Conservation (phyloP, 1,140 invertebrate species). For the Dinothrombium tinctorium region DNA sequence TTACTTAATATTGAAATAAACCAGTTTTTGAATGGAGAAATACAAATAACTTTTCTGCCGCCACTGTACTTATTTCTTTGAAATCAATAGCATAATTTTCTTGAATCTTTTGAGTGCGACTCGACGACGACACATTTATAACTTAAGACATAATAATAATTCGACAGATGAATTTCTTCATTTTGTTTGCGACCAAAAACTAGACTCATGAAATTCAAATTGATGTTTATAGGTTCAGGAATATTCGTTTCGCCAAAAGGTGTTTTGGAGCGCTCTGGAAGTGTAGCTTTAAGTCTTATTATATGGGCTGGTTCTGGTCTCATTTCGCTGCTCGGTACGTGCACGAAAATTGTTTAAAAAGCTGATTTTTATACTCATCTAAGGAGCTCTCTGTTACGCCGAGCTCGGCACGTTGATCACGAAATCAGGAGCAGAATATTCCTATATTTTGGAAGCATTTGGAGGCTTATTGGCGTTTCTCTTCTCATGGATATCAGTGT, state of each 20-base stretch:
- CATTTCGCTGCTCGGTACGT: constrained; percentile 38
- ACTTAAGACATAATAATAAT: too few species aligned
- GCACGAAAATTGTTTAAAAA: background rate
- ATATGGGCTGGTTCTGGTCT: constrained; percentile 47
- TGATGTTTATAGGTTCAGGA: constrained; percentile 2
- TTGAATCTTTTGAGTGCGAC: too few species aligned
- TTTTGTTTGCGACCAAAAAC: too few species aligned
- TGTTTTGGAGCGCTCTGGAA: constrained; percentile 19
- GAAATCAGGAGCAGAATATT: constrained; percentile 76
- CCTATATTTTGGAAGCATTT: constrained; percentile 70
- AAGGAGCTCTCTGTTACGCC: constrained; percentile 22
- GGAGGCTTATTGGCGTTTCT: constrained; percentile 79
- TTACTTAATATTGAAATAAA: too few species aligned
- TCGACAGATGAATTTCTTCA: too few species aligned
- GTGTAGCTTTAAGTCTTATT: constrained; percentile 21
- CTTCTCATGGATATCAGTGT: constrained; percentile 41
- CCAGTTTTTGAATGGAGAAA: too few species aligned
- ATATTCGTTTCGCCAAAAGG: constrained; percentile 18
- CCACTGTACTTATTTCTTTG: too few species aligned
- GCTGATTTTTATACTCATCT: background rate
- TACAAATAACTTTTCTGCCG: too few species aligned
- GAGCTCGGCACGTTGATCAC: constrained; percentile 44
- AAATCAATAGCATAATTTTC: too few species aligned
- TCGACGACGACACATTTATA: too few species aligned
- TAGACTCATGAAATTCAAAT: too few species aligned